Conservation (phyloP, 2,797 vertebrate species). For the Onychomys torridus region DNA sequence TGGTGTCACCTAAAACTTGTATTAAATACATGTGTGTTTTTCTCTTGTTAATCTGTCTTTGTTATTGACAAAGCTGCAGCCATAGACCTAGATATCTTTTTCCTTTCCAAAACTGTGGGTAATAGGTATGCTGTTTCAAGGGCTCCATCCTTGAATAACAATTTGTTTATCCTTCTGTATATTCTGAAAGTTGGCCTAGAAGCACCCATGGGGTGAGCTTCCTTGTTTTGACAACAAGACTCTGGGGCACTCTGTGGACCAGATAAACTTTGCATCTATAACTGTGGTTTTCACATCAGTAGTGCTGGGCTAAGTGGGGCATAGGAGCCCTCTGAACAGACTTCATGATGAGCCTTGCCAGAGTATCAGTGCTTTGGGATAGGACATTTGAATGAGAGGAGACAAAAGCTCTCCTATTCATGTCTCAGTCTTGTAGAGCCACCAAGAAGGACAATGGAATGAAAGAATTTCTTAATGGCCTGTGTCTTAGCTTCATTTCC, state of each 20-base stretch:
- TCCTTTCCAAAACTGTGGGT: not conserved
- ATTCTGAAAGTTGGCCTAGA: not conserved
- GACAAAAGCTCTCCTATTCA: not conserved
- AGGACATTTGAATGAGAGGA: not conserved
- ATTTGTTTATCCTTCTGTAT: not conserved
- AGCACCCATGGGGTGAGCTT: not conserved
- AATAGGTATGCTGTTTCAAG: not conserved
- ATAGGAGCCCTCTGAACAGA: not conserved
- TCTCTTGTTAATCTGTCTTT: not conserved
- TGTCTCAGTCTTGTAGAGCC: not conserved
- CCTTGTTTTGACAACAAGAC: not conserved
- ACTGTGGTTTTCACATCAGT: not conserved
- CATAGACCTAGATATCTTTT: not conserved
- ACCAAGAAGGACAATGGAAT: not conserved
- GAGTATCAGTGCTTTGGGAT: not conserved
- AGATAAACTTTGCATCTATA: not conserved
- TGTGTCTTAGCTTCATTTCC: not conserved
- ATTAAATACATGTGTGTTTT: not conserved
- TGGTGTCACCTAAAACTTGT: not conserved
- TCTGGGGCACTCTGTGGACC: not conserved
- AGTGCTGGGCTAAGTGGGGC: not conserved
- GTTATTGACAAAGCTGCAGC: not conserved
- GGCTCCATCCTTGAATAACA: not conserved
- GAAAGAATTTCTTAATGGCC: not conserved
- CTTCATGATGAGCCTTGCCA: not conserved